Base-by-base conservation (phyloP, 2,113 vertebrate genomes). In the Helogale parvula region DNA sequence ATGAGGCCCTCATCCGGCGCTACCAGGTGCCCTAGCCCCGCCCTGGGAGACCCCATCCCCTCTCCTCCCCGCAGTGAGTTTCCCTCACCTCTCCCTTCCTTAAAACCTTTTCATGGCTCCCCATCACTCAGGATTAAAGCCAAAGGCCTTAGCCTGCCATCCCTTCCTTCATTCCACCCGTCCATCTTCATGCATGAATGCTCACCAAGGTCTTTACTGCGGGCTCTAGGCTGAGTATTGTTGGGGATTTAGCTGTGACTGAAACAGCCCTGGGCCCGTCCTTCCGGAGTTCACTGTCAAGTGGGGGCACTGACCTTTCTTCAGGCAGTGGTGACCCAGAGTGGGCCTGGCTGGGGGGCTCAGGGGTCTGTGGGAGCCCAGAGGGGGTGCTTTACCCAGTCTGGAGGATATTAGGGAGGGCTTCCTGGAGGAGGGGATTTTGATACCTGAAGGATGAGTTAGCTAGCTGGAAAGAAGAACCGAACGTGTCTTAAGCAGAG, bases 1-100 rank as follows among this genome's bases (percentile, higher is more conserved):
- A 99, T 35, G 99, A 99, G 92, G 99, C 99, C 41, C 98, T 99
- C 54, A 99, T 99, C 93, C 99, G 98, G 97, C 98, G 99, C 82
- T 99, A 99, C 96, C 99, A 99, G 99, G 99, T 99, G 96, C 98
- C 97, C 92, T 98, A 98, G 97, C 98, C 98, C 98, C 0, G 86
- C 80, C 97, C 97, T 92, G 97, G 97, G 97, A 98, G 95, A 96
- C 94, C 98, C 97, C 95, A 96, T 11, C 96, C 98, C 98, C 96
- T 97, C 93, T 97, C 98, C 91, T 97, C 97, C 97, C 98, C 69
- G 96, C 98, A 95, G 98, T 98, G 97, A 98, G 98, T 98, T 96
- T 98, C 88, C 74, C 97, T 88, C 95, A 85, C 94, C 76, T 91
- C 83, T 97, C 74, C 96, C 87, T 96, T 90, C 52, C 91, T 96